Evolutionary conservation across 2,888 invertebrate genomes (phyloP), one percentile per base, ranked within the genome.

Genomic region (Euclidia mi): DNA sequence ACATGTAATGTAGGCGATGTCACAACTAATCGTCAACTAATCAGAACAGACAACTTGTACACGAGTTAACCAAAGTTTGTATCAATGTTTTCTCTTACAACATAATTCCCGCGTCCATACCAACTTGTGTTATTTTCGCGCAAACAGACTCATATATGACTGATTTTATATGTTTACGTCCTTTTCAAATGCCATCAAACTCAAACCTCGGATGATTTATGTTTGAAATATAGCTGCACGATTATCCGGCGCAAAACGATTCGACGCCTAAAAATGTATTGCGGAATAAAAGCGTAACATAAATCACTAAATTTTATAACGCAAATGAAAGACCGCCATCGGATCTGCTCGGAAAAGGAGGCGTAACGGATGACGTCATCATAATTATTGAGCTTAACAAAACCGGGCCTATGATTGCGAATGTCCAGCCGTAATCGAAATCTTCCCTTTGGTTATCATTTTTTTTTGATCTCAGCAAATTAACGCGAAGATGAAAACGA

Each of bases 141-240:
- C 25, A 42, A 70, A 49, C 50, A 50, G 60, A 65, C 70, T 67
- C 62, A 61, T 56, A 40, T 59, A 50, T 44, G 55, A 64, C 56
- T 58, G 67, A 62, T 76, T 77, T 64, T 71, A 76, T 77, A 72
- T 78, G 78, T 81, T 77, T 71, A 65, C 74, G 61, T 76, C 65
- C 71, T 73, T 77, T 84, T 84, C 74, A 81, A 82, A 85, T 71
- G 76, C 74, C 79, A 78, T 84, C 65, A 75, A 65, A 74, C 56
- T 71, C 83, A 79, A 82, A 83, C 72, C 73, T 70, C 74, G 49
- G 69, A 75, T 87, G 85, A 88, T 88, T 88, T 87, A 88, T 87
- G 75, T 67, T 68, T 68, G 51, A 79, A 79, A 84, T 82, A 82
- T 83, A 65, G 79, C 71, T 65, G 58, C 56, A 67, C 48, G 64